Base-by-base conservation (phyloP, 2,888 invertebrate species). In the Leucophenga montana region DNA sequence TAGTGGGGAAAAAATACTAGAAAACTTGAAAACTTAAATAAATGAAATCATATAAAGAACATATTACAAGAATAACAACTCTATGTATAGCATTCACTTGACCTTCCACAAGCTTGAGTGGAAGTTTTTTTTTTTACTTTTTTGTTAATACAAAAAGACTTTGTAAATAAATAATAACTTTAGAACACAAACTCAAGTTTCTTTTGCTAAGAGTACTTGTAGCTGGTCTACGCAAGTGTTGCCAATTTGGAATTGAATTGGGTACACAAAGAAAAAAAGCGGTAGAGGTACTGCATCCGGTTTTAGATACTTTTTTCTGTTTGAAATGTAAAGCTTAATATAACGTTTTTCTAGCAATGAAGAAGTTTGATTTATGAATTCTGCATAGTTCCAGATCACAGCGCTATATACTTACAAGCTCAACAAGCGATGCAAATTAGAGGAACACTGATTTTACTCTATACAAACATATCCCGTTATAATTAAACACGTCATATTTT, bases 11-110 rank as follows among this genome's bases (percentile, higher is more conserved):
- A 72, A 76, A 64, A 20, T 46, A 27, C 22, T 62, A 62, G 44
- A 62, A 62, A 64, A 54, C n/a, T n/a, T 48, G 46, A 56, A 56
- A 27, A 22, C 6, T 18, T n/a, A 18, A 53, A n/a, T 53, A 53
- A 66, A 27, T 11, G 13, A 53, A 66, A 66, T 11, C 14, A 50
- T n/a, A n/a, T 33, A 33, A 33, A 64, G 8, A 64, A 31, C 13
- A n/a, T 20, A 18, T 31, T 46, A 53, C 66, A 66, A 48, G 53
- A 66, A 66, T 53, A 53, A 66, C 31, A 66, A 62, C 46, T 27
- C 20, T 50, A 27, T 20, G 1, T 5, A 72, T 61, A 73, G 73
- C 76, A 67, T 65, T 72, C 71, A 74, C 78, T 80, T 80, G 80
- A 80, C 80, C 80, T 80, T 80, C 72, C 66, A 50, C 33, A 18